Conservation (phyloP, 1,140 invertebrate genomes). For the Halyomorpha halys region DNA sequence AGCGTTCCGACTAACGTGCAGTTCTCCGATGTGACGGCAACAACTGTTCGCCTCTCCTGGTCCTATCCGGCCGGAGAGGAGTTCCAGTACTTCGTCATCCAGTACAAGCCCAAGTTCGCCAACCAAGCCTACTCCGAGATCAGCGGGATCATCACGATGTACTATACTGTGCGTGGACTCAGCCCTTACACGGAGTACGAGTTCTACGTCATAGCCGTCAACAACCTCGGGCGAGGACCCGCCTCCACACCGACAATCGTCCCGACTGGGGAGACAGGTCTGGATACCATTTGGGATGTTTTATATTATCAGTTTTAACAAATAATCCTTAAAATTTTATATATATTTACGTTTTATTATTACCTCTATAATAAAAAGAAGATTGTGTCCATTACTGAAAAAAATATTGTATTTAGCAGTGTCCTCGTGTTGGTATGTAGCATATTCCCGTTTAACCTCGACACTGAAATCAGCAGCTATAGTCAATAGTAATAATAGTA, state of each 20-base stretch:
- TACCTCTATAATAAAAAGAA: no score
- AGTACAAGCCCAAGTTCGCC: constrained; percentile 86
- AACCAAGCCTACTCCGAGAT: constrained; percentile 75
- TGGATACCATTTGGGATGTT: not conserved
- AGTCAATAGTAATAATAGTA: no score
- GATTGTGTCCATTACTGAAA: no score
- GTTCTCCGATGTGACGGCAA: constrained; percentile 84
- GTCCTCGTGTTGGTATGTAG: no score
- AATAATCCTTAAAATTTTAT: no score
- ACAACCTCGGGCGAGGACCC: constrained; percentile 80
- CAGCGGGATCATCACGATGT: constrained; percentile 82
- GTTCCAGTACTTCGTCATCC: constrained; percentile 86
- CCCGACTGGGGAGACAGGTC: constrained; percentile 92
- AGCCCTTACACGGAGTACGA: constrained; percentile 95
- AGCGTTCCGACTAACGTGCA: constrained; percentile 75
- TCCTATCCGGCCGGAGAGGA: constrained; percentile 74
- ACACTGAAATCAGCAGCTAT: no score
- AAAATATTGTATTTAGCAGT: no score
- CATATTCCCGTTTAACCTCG: no score
- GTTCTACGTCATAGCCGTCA: constrained; percentile 89
- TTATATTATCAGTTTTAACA: no score
- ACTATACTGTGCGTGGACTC: constrained; percentile 77
- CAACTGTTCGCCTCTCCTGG: constrained; percentile 83
- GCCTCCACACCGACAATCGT: constrained; percentile 75
- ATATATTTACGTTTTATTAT: no score